These are phyloP conservation scores for Crotalus tigris DNA, from an alignment of 2,113 vertebrate species.

Conservation along the genomic window DNA sequence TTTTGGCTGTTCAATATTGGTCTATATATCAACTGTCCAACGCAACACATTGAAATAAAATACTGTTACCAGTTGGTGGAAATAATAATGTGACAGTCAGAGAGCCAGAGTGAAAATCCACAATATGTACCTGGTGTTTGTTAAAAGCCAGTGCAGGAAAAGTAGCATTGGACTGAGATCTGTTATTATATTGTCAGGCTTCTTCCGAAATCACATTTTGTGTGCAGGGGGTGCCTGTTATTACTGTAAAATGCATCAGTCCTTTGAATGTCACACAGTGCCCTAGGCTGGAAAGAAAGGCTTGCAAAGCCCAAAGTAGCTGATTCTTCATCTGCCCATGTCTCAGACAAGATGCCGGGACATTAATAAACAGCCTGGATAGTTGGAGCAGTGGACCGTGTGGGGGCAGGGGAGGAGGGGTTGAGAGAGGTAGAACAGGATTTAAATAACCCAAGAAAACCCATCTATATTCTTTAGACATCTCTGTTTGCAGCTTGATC, in stretches of 20 bases:
- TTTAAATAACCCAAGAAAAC: slow-evolving; percentile 19
- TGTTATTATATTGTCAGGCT: not conserved
- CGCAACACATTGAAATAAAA: not conserved
- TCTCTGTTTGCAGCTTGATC: slow-evolving; percentile 59
- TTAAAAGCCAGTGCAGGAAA: not conserved
- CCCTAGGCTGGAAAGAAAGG: not conserved
- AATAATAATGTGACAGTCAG: not conserved
- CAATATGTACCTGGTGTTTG: too few species aligned
- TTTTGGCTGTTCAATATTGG: not conserved
- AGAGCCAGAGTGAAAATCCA: not conserved
- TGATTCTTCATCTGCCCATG: not conserved
- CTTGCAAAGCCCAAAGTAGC: not conserved
- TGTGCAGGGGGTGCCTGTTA: not conserved
- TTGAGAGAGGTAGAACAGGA: not conserved
- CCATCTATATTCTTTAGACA: slow-evolving; percentile 46
- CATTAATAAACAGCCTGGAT: not conserved
- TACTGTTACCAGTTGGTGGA: not conserved
- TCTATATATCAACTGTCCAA: not conserved
- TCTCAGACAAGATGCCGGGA: not conserved
- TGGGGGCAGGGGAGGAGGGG: not conserved
- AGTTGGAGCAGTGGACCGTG: not conserved
- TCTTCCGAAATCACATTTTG: not conserved
- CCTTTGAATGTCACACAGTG: slow-evolving; percentile 5
- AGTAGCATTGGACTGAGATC: not conserved
- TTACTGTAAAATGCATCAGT: slow-evolving; percentile 17